Base-by-base conservation (phyloP, 2,888 invertebrate genomes). In the Rotaria magnacalcarata region DNA sequence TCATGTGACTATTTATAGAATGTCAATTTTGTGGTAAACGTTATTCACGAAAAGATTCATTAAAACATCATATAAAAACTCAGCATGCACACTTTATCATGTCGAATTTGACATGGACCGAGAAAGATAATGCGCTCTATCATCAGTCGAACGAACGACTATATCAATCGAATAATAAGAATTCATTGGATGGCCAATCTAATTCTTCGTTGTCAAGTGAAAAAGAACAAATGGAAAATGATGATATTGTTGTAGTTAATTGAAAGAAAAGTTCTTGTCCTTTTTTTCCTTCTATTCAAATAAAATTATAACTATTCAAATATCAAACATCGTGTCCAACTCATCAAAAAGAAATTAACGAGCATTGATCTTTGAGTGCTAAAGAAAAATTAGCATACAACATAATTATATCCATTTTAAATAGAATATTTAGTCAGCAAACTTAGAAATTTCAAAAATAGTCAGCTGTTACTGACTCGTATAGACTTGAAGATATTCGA, bases 11-110 rank as follows among this genome's bases (percentile, higher is more conserved):
- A 3, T 34, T 41, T 67, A 0, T 34, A 67, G 80, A 84, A 56
- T 84, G 84, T 54, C 50, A 84, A 41, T 54, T 34, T 21, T 84
- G 84, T 84, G 84, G 84, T 47, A 84, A 54, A 56, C 52, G 56
- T 34, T 84, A 84, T 41, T 84, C 84, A 54, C 27, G 84, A 52
- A 84, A 84, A 84, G 84, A 84, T 54, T 47, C 43, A 8, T 47
- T 84, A 19, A 84, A 84, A 56, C 54, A 84, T 84, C 84, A 84
- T 54, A 84, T 84, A n/a, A 84, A 84, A 84, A 84, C 54, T 24
- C 54, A 84, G 47, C 84, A 84, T 41, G 21, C 24, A n/a, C 47
- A 80, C 24, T 27, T 67, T 34, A 19, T 34, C 2, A 67, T 34
- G 34, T 34, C 67, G 2, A 34, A 34, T 67, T 34, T 11, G 7